These are phyloP conservation scores for Lasioglossum morio DNA, from an alignment of 2,888 invertebrate species.

Conservation along the genomic window DNA sequence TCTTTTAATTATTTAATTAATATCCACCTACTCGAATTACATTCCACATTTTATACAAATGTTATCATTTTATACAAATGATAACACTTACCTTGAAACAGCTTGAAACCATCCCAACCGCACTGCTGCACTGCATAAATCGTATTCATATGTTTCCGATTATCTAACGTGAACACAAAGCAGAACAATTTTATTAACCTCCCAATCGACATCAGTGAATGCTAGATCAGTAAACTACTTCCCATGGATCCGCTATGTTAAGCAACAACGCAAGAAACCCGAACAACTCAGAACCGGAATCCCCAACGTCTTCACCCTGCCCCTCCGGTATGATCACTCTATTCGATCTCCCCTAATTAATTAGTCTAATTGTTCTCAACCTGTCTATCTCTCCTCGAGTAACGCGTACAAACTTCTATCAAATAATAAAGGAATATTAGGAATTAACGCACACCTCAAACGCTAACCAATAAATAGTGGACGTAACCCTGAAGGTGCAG, in stretches of 20 bases:
- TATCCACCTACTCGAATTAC: not conserved
- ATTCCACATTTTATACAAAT: not conserved
- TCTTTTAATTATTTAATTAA: not conserved
- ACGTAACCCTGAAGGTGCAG: constrained; percentile 42
- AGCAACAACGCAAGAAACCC: constrained; percentile 24
- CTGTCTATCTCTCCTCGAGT: not conserved
- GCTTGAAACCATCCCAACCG: not conserved
- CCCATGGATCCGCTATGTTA: constrained; percentile 54
- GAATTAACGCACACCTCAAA: not conserved
- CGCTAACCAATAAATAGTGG: constrained; percentile 36
- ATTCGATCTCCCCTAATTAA: not conserved
- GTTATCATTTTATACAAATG: not conserved
- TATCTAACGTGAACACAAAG: not conserved
- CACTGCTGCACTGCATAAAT: constrained; percentile 10
- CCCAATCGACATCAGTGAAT: constrained; percentile 10
- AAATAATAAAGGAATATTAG: not conserved
- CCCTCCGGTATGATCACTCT: constrained; percentile 43
- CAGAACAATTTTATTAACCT: constrained; percentile 33
- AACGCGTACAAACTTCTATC: not conserved
- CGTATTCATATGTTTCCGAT: constrained; percentile 56
- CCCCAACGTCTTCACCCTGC: constrained; percentile 28
- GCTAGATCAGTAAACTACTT: constrained; percentile 18
- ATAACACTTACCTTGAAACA: not conserved
- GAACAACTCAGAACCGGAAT: constrained; percentile 37
- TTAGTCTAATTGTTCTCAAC: not conserved